Conservation (phyloP, 2,797 vertebrate genomes). For the Arvicola amphibius region DNA sequence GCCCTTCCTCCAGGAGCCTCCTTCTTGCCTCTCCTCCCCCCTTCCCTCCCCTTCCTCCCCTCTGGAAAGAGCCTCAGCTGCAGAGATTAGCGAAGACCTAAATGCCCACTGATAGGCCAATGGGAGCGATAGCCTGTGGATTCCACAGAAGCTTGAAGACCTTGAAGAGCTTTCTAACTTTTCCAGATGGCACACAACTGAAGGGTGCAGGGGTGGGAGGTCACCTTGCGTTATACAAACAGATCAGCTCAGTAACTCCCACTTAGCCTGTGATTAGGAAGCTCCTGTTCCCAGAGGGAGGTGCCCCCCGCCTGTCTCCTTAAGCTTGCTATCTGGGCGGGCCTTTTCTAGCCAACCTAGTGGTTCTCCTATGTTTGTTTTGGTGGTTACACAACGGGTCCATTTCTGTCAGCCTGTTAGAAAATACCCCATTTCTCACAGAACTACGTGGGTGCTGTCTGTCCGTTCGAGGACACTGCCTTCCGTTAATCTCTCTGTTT, state of each 20-base stretch:
- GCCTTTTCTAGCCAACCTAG: neutral
- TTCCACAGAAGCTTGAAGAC: constrained; percentile 51
- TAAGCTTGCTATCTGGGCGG: neutral
- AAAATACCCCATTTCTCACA: neutral
- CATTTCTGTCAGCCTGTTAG: constrained; percentile 4
- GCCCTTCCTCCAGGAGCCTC: accelerated
- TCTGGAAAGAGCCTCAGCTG: neutral
- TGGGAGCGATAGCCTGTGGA: constrained; percentile 39
- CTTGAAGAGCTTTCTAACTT: constrained; percentile 62
- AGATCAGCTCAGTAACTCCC: constrained; percentile 31
- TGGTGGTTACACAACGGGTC: neutral
- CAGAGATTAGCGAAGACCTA: constrained; percentile 61
- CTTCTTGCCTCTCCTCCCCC: neutral
- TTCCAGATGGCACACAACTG: constrained; percentile 59
- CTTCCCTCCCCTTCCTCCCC: neutral
- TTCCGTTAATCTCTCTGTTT: constrained; percentile 55
- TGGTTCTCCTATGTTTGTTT: constrained; percentile 38
- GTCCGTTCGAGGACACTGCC: neutral
- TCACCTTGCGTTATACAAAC: constrained; percentile 46
- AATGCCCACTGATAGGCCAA: constrained; percentile 26
- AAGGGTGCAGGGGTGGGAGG: constrained; percentile 39
- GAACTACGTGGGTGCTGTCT: neutral
- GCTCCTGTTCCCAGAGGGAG: neutral
- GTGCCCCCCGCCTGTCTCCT: neutral
- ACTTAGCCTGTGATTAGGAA: constrained; percentile 58